Evolutionary conservation across 2,797 vertebrate genomes (phyloP).

Genomic region (Sphaeramia orbicularis): DNA sequence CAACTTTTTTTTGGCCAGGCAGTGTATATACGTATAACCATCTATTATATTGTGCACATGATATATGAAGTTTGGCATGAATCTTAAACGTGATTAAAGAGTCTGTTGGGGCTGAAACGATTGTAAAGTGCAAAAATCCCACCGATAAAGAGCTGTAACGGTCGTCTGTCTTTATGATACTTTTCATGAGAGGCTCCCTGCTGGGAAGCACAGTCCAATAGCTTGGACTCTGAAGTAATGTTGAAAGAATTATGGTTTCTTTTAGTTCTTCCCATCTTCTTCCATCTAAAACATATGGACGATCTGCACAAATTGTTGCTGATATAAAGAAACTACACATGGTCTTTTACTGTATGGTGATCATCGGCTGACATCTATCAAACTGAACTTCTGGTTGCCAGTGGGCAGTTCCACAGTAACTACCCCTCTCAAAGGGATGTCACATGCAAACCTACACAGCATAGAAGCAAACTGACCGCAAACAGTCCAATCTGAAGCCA

Average conservation of each 20-base stretch:
- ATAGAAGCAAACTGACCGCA: neutral
- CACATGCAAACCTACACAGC: neutral
- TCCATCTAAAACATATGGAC: conserved; percentile 26
- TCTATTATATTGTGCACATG: too few species aligned
- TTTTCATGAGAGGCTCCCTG: neutral
- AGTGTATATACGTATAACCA: too few species aligned
- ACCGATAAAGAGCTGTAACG: neutral
- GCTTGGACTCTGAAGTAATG: neutral
- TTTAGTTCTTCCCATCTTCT: neutral
- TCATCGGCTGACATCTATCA: conserved; percentile 8
- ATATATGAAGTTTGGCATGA: too few species aligned
- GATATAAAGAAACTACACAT: conserved; percentile 27
- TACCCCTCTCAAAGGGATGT: neutral
- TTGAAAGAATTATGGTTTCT: conserved; percentile 20
- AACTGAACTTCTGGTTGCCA: neutral
- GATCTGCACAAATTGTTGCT: neutral
- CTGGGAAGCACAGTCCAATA: neutral
- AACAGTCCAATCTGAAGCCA: neutral
- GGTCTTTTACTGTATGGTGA: neutral
- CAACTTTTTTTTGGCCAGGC: too few species aligned
- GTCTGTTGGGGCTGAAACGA: too few species aligned
- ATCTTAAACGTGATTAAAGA: too few species aligned
- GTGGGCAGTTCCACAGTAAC: neutral
- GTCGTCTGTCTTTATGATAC: neutral
- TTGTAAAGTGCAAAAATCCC: too few species aligned